Base-by-base conservation (phyloP, 2,797 vertebrate species). In the Pagetopsis macropterus region DNA sequence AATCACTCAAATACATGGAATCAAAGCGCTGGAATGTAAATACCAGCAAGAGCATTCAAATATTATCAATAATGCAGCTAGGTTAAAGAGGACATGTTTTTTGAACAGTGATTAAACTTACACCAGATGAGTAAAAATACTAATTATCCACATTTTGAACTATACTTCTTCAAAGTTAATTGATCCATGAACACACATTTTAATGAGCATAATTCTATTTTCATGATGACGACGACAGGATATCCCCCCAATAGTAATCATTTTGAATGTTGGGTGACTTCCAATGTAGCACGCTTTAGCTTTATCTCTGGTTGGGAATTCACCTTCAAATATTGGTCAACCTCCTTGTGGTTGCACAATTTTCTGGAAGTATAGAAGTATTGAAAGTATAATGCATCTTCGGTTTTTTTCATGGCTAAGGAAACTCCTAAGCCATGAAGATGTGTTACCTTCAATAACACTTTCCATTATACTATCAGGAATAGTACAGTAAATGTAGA, bases 211-310 rank as follows among this genome's bases (percentile, higher is more conserved):
- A 23, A 27, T 51, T 41, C 0, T 19, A 33, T 55, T 71, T 70
- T 43, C 5, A 43, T 43, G 4, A 43, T 5, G 12, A 33, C 11
- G 58, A 55, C 1, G 4, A 27, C 8, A 70, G 63, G 62, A 70
- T 16, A 65, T 45, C 31, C 56, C 57, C 61, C 63, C n/a, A 57
- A 13, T 55, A 62, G 27, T 55, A 2, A 41, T 67, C 72, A 44
- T 1, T 51, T 27, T 69, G 65, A 76, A 80, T 54, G 46, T 17
- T 75, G 8, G 63, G 72, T 82, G 46, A 80, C 76, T 86, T 86
- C 76, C 79, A 5, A 27, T 15, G 2, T 9, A 54, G 9, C 16
- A 41, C 0, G 0, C 10, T 23, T 37, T 66, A n/a, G 31, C 70
- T 76, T 21, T 0, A 70, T 46, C 15, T n/a, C 11, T 65, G 50